Percentiles rank a stretch among this genome's conserved stretches.
Evolutionary conservation across 2,888 invertebrate genomes (phyloP).

Genomic region (Hemithea aestivaria): DNA sequence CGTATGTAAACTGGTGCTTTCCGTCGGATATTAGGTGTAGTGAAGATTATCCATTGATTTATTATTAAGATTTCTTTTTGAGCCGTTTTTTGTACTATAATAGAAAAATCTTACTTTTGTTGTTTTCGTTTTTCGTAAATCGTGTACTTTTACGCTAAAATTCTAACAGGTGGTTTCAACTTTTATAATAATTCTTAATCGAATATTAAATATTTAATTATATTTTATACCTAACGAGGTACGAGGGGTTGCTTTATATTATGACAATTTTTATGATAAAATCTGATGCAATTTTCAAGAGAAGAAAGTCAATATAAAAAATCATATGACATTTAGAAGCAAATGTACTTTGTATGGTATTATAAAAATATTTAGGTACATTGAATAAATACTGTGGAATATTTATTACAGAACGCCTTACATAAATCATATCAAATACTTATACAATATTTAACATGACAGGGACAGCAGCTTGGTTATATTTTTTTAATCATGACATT

Average conservation of each 20-base stretch:
- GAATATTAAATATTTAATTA: constrained; percentile 10
- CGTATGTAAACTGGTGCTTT: no score
- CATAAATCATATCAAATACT: constrained; percentile 12
- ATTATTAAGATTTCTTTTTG: no score
- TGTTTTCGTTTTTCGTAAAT: no score
- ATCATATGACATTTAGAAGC: no score
- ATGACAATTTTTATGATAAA: constrained; percentile 2
- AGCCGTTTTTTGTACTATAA: no score
- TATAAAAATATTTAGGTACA: no score
- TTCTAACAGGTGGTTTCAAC: neutral
- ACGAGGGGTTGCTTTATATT: constrained; percentile 6
- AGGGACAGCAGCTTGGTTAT: constrained; percentile 10
- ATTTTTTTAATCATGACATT: constrained; percentile 19
- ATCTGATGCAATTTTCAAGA: constrained; percentile 4
- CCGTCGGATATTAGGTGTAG: no score
- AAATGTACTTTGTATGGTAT: no score
- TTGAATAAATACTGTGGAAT: no score
- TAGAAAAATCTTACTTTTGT: no score
- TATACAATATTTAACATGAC: constrained; percentile 7
- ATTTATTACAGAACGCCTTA: constrained; percentile 6
- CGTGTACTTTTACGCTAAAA: no score
- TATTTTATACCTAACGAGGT: constrained; percentile 4
- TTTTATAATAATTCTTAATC: neutral
- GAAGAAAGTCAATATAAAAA: neutral
- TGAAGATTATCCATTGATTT: no score